Percentiles rank a stretch among this genome's conserved stretches.
phyloP scores from a whole-genome alignment of 2,113 vertebrate genomes.

The Prinia subflava region DNA sequence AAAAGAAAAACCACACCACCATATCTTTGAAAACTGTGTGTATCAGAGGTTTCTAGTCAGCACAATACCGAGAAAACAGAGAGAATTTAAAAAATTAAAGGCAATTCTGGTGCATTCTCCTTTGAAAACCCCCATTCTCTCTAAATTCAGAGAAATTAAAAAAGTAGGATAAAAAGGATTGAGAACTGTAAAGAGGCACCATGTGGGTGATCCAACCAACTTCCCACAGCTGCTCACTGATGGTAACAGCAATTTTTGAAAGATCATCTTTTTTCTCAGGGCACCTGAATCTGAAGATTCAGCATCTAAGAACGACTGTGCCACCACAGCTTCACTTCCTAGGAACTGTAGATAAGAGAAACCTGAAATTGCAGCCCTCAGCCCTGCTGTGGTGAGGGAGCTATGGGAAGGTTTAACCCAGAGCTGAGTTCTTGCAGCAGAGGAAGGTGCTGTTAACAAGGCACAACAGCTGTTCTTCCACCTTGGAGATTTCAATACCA shows the following conservation, averaged over 20 bases:
- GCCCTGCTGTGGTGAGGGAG: not conserved
- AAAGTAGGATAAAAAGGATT: not conserved
- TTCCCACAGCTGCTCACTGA: not conserved
- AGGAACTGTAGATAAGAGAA: not conserved
- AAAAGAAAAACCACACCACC: too few relatives aligned
- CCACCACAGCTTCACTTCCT: not conserved
- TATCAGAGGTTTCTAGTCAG: not conserved
- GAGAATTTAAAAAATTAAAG: not conserved
- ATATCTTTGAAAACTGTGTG: not conserved
- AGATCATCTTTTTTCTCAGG: not conserved
- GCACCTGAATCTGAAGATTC: not conserved
- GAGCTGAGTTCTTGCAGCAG: not conserved
- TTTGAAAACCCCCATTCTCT: not conserved
- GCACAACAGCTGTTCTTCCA: not conserved
- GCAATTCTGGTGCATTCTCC: not conserved
- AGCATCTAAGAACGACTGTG: not conserved
- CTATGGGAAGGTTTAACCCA: not conserved
- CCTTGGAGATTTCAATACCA: not conserved
- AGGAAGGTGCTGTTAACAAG: not conserved
- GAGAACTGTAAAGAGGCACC: not conserved
- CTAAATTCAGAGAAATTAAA: not conserved
- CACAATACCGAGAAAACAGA: not conserved
- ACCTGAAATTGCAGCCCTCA: not conserved
- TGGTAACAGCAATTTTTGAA: not conserved
- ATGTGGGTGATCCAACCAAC: not conserved